These are phyloP conservation scores for Sarcophaga carnaria DNA, from an alignment of 2,888 invertebrate genomes.

Conservation along the genomic window DNA sequence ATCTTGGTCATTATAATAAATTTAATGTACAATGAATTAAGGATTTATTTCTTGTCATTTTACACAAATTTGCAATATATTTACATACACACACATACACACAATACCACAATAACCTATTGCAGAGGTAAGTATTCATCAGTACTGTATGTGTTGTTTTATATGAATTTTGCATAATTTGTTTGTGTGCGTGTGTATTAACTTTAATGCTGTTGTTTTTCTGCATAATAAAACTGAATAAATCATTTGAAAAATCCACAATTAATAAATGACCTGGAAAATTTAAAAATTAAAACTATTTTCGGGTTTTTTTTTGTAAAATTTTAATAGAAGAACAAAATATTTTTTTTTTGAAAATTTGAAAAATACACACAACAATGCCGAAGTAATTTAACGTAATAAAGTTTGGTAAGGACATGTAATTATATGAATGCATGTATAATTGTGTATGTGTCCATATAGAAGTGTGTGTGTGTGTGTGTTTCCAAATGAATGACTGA, in stretches of 20 bases:
- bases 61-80: not conserved
- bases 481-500: not conserved
- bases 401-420: slow-evolving; percentile 70
- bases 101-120: too few species aligned
- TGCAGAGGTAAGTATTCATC: too few species aligned
- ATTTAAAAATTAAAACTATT: slow-evolving; percentile 51
- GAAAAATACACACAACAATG: slow-evolving; percentile 50
- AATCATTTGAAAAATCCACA: slow-evolving; percentile 73
- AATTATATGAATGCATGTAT: slow-evolving; percentile 71
- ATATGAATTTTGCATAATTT: not conserved
- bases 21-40: slow-evolving; percentile 72
- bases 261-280: slow-evolving; percentile 65
- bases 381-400: slow-evolving; percentile 66
- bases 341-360: slow-evolving; percentile 17
- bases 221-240: slow-evolving; percentile 67
- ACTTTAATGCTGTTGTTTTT: slow-evolving; percentile 32
- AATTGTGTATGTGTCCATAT: not conserved
- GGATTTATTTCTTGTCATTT: not conserved
- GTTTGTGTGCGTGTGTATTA: slow-evolving; percentile 25
- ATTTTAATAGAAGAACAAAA: slow-evolving; percentile 67
- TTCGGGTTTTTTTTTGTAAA: slow-evolving; percentile 59
- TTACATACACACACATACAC: not conserved
- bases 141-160: not conserved
- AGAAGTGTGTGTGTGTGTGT: not conserved
- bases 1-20: slow-evolving; percentile 13